Evolutionary conservation across 2,113 vertebrate genomes (phyloP).

Genomic region (Malurus melanocephalus): DNA sequence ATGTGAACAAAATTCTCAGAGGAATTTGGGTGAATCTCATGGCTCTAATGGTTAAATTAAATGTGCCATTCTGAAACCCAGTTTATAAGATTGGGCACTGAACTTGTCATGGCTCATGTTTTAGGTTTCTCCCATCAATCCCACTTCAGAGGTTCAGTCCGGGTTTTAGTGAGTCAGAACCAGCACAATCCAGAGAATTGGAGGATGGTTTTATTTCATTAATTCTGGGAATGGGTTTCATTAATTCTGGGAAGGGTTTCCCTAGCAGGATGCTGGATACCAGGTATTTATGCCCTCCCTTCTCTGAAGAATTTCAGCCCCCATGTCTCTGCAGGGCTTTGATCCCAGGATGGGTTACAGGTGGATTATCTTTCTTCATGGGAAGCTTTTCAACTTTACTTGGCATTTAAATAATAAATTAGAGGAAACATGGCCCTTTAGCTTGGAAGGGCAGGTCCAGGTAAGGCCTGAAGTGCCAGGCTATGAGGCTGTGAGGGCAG

Average conservation of each 20-base stretch:
- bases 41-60: neutral
- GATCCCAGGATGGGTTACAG: neutral
- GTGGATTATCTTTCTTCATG: neutral
- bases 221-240: neutral
- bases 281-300: neutral
- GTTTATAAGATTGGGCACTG: neutral
- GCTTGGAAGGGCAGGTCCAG: neutral
- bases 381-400: neutral
- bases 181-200: neutral
- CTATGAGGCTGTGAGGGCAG: neutral
- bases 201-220: neutral
- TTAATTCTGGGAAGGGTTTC: neutral
- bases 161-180: accelerated
- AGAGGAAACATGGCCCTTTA: neutral
- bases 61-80: neutral
- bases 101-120: neutral
- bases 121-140: neutral
- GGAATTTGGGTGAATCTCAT: neutral
- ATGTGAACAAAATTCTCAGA: neutral
- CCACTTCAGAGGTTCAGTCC: neutral
- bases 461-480: neutral
- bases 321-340: neutral
- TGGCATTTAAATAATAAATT: neutral
- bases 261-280: neutral
- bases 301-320: neutral